phyloP scores from a whole-genome alignment of 2,888 invertebrate species.

The Timema cristinae region DNA sequence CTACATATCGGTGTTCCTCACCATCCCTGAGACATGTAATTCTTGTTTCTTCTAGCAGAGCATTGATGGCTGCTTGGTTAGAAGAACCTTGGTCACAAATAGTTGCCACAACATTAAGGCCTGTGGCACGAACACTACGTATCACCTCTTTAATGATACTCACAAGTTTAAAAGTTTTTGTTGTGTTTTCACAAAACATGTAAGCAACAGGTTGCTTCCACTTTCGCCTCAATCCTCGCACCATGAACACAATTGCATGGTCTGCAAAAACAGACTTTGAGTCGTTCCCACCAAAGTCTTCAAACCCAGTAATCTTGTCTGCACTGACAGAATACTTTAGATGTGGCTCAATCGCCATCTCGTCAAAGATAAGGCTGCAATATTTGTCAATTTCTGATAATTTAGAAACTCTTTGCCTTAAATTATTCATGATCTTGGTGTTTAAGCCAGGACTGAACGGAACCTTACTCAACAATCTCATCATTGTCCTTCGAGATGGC shows the following conservation, averaged over 20 bases:
- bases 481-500: too few relatives aligned
- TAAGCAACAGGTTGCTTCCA: constrained; percentile 25
- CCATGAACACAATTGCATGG: constrained; percentile 27
- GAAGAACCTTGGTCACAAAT: constrained; percentile 25
- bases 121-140: constrained; percentile 15
- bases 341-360: constrained; percentile 19
- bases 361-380: constrained; percentile 21
- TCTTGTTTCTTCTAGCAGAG: not conserved
- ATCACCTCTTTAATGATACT: constrained; percentile 24
- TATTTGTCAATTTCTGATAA: constrained; percentile 13
- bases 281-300: constrained; percentile 23
- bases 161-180: constrained; percentile 16
- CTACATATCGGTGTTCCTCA: constrained; percentile 6
- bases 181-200: constrained; percentile 23
- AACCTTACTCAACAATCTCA: too few relatives aligned
- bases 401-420: constrained; percentile 14
- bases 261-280: constrained; percentile 21
- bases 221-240: constrained; percentile 23
- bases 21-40: constrained; percentile 8
- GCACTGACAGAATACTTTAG: constrained; percentile 10
- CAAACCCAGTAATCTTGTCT: constrained; percentile 24
- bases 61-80: constrained; percentile 19
- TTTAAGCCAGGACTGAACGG: too few relatives aligned
- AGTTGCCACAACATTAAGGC: constrained; percentile 22
- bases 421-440: not conserved